phyloP scores from a whole-genome alignment of 1,140 invertebrate species.

The Stegodyphus mimosarum region DNA sequence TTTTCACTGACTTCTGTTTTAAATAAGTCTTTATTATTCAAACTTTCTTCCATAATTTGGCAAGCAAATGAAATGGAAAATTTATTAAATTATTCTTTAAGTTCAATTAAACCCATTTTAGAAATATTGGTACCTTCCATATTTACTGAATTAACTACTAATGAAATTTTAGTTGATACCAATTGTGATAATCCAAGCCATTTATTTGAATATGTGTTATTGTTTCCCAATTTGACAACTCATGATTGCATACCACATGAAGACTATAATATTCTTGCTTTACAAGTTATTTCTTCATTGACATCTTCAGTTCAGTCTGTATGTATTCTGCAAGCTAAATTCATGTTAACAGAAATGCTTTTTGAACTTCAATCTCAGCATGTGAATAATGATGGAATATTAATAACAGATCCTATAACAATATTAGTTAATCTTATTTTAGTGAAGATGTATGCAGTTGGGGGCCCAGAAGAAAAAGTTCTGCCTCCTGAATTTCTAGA shows the following conservation, averaged over 20 bases:
- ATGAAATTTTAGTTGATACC: background rate
- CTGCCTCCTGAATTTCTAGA: slow-evolving; percentile 29
- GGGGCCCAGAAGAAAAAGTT: slow-evolving; percentile 15
- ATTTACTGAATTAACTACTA: slow-evolving; percentile 20
- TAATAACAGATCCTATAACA: slow-evolving; percentile 24
- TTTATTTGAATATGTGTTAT: slow-evolving; percentile 29
- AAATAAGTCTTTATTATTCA: slow-evolving; percentile 28
- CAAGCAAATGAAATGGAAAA: slow-evolving; percentile 17
- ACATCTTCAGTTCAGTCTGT: slow-evolving; percentile 7
- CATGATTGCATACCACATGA: slow-evolving; percentile 8
- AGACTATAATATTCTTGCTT: slow-evolving; percentile 14
- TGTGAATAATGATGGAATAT: background rate
- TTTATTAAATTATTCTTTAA: background rate
- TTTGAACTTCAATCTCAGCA: slow-evolving; percentile 14
- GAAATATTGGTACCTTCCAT: slow-evolving; percentile 25
- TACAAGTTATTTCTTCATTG: slow-evolving; percentile 38
- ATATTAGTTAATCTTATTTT: slow-evolving; percentile 37
- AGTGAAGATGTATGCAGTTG: slow-evolving; percentile 28
- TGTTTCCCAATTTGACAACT: slow-evolving; percentile 15
- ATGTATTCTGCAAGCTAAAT: slow-evolving; percentile 29
- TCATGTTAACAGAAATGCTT: background rate
- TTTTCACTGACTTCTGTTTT: background rate
- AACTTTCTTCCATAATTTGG: slow-evolving; percentile 39
- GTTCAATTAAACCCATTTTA: slow-evolving; percentile 1
- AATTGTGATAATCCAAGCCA: background rate